Base-by-base conservation (phyloP, 2,888 invertebrate genomes). In the Eristalis arbustorum region DNA sequence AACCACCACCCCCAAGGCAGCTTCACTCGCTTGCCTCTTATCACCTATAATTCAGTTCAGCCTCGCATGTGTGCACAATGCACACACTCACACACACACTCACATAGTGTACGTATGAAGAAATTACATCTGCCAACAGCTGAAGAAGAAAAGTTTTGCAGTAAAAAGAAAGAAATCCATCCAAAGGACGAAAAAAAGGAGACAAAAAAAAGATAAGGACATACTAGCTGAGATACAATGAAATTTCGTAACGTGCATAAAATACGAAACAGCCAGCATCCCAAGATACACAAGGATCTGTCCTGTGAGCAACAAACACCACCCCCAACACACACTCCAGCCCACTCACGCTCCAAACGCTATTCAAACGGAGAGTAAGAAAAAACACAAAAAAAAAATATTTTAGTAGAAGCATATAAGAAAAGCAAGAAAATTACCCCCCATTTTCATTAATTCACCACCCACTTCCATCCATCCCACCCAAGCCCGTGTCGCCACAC, bases 211-310 rank as follows among this genome's bases (percentile, higher is more conserved):
- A 8, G 6, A 31, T 31, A 31, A 56, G 56, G 49, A 84, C 75
- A 66, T 22, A 40, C 71, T 62, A 69, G 80, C 80, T 69, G 63
- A 63, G 73, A 85, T 85, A 87, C 87, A 79, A 83, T 87, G 83
- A 83, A 83, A 87, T 83, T 87, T 87, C 72, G 78, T 72, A 87
- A 87, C 87, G 83, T 87, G 78, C 87, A 87, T 79, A 75, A 83
- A 79, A 87, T 83, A 87, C 87, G 62, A 79, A 72, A 78, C 63
- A 87, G 61, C 61, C 67, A 87, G 71, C 82, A 81, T 85, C 49
- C 80, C 73, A 85, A 72, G 66, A 81, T 76, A 87, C 66, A 74
- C 61, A 57, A 68, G 67, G 72, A 76, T 42, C 63, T 74, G 31
- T 31, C 61, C 56, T 66, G 49, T 73, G 49, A n/a, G 59, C 59